Evolutionary conservation across 2,113 vertebrate genomes (phyloP).

Genomic region (Meleagris gallopavo): DNA sequence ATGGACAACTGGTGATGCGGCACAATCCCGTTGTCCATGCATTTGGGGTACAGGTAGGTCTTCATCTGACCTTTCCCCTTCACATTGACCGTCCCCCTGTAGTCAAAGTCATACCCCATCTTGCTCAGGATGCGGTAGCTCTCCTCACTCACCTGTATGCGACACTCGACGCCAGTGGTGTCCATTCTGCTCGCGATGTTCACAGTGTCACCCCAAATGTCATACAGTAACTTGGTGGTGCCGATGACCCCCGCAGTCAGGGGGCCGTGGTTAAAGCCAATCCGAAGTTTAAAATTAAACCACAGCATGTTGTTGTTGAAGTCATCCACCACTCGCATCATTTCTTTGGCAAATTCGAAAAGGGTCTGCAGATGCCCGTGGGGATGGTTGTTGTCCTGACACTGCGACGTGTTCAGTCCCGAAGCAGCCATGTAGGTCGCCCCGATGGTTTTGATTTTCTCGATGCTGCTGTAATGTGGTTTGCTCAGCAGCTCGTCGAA

Average conservation of each 20-base stretch:
- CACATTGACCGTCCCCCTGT: conserved; percentile 97
- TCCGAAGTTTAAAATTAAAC: conserved; percentile 95
- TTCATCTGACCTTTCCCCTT: conserved; percentile 99
- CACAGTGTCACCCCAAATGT: conserved; percentile 99
- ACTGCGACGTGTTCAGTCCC: conserved; percentile 88
- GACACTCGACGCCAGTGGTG: conserved; percentile 95
- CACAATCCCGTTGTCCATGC: conserved; percentile 86
- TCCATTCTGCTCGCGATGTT: conserved; percentile 99
- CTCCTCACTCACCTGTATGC: conserved; percentile 97
- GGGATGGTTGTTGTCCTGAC: conserved; percentile 83
- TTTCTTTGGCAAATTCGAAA: conserved; percentile 97
- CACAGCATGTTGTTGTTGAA: conserved; percentile 99
- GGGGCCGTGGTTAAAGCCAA: conserved; percentile 97
- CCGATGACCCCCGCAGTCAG: conserved; percentile 96
- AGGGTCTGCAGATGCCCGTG: conserved; percentile 91
- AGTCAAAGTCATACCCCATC: conserved; percentile 97
- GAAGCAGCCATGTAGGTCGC: conserved; percentile 99
- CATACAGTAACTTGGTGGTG: conserved; percentile 96
- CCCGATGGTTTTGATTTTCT: conserved; percentile 99
- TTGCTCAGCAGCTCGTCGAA: conserved; percentile 94
- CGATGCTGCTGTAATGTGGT: conserved; percentile 88
- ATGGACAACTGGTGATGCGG: conserved; percentile 87
- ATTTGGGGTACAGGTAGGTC: conserved; percentile 96
- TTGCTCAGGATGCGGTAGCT: conserved; percentile 90
- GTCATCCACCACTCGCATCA: conserved; percentile 98